These are phyloP conservation scores for Helicolenus hilgendorfi DNA, from an alignment of 2,797 vertebrate species.

Conservation along the genomic window DNA sequence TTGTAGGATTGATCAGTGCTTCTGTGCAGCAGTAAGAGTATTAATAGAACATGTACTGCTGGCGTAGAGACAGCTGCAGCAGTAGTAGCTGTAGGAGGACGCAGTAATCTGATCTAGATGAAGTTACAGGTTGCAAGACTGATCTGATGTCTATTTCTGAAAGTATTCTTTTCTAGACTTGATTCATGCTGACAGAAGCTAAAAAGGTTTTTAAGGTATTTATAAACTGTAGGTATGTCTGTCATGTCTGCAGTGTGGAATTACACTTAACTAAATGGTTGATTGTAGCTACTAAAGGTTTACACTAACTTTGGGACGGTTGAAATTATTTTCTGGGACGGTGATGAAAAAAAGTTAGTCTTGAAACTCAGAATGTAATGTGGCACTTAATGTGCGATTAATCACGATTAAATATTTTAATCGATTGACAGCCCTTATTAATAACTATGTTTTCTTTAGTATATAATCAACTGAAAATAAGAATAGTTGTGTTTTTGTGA, in stretches of 20 bases:
- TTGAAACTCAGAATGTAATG: no score
- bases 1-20: neutral
- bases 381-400: no score
- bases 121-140: neutral
- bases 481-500: no score
- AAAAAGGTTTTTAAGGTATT: neutral
- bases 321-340: no score
- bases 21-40: constrained; percentile 3
- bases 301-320: neutral
- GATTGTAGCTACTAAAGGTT: no score
- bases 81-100: neutral
- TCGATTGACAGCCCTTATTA: no score
- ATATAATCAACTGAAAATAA: no score
- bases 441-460: no score
- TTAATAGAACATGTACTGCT: constrained; percentile 2
- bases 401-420: no score
- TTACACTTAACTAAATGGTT: neutral
- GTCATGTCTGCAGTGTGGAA: neutral
- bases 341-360: no score
- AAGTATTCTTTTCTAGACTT: neutral
- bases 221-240: no score
- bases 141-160: neutral
- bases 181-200: neutral
- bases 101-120: constrained; percentile 14
- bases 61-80: constrained; percentile 14